Conservation (phyloP, 2,797 vertebrate genomes). For the Hypotaenidia okinawae region DNA sequence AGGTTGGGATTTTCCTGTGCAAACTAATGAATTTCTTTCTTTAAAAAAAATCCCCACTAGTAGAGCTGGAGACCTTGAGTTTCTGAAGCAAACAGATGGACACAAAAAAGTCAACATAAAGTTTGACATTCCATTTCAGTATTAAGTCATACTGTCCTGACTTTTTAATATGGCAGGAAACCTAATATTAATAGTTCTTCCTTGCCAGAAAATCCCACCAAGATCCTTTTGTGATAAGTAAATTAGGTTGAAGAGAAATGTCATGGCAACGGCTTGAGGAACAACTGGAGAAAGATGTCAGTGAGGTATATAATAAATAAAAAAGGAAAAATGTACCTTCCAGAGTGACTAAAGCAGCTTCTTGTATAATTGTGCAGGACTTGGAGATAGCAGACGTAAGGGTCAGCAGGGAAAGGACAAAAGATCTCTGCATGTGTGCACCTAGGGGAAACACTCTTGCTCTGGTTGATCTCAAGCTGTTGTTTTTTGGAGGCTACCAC, state of each 20-base stretch:
- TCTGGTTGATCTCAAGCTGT: neutral
- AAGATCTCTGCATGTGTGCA: neutral
- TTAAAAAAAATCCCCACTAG: accelerated
- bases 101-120: neutral
- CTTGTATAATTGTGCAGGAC: neutral
- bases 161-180: neutral
- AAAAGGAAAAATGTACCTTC: neutral
- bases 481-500: neutral
- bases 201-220: neutral
- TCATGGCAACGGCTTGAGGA: neutral
- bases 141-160: neutral
- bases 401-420: neutral
- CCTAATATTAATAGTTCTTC: neutral
- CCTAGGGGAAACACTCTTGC: neutral
- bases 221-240: neutral
- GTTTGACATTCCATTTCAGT: neutral
- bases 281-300: neutral
- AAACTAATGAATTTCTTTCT: neutral
- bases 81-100: neutral
- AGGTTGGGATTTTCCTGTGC: neutral
- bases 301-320: neutral
- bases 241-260: neutral
- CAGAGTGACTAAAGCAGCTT: neutral
- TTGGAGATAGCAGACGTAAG: neutral
- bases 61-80: neutral